Base-by-base conservation (phyloP, 2,888 invertebrate species). In the Lasioglossum malachurum region DNA sequence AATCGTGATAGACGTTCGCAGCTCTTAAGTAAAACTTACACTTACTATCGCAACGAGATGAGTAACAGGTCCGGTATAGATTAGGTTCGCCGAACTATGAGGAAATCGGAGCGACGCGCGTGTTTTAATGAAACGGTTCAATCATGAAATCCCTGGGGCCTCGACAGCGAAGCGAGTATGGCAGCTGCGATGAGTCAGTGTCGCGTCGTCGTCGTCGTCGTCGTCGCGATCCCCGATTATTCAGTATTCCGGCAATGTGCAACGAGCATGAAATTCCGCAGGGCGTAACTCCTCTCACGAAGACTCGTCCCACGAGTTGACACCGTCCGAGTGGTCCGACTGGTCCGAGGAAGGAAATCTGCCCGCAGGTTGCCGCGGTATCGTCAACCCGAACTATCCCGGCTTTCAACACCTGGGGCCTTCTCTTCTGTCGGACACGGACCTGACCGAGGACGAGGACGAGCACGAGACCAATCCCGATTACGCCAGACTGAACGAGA, bases 341-440 rank as follows among this genome's bases (percentile, higher is more conserved):
- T 94, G 94, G 92, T 95, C 95, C 76, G 95, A 95, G 84, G 95
- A 95, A 86, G 94, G 93, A 49, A 95, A 94, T 86, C 89, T 94
- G 35, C 93, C 93, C 16, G 91, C 93, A 27, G 95, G 95, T 93
- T 97, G 97, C 80, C 96, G 97, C 91, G 97, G 98, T 89, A 98
- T 98, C 91, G 97, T 97, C 92, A 98, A 98, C 96, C 98, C 98
- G 77, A 98, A 98, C 95, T 98, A 98, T 95, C 97, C 98, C 38
- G 98, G 98, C 82, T 98, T 98, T 95, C 98, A 98, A 94, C 98
- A 98, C 95, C 96, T 98, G 92, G 98, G 97, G 12, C 93, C 94
- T 1, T 93, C 93, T 2, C 95, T 90, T 94, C 95, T 94, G 1
- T 95, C 95, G 72, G 96, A 95, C 85, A 95, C 95, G 60, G 96